Base-by-base conservation (phyloP, 2,888 invertebrate species). In the Mamestra brassicae region DNA sequence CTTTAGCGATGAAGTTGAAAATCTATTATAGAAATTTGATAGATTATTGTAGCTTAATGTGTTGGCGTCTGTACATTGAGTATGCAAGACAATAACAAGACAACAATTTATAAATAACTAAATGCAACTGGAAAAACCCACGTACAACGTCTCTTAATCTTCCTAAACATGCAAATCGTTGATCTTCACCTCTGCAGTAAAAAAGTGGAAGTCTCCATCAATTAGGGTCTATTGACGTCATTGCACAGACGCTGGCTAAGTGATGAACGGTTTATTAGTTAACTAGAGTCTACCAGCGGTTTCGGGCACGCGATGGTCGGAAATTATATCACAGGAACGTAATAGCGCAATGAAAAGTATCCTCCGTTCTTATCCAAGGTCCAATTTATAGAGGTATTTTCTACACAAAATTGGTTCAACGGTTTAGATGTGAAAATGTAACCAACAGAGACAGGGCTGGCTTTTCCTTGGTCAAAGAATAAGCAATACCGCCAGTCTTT, bases 191-290 rank as follows among this genome's bases (percentile, higher is more conserved):
- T 63, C 50, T 45, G 17, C 6, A 11, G 58, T 45, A 83, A 80
- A 83, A 80, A 81, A 67, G 50, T 69, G 66, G 74, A 74, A 67
- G 47, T 57, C 52, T 45, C 57, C 65, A 1, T 58, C 47, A 69
- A 83, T 76, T 64, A 74, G 62, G n/a, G n/a, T 34, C 47, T 61
- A 55, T 36, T 67, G 74, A 67, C 65, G 64, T 74, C 74, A 76
- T 45, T 77, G 52, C 64, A n/a, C 60, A 42, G 38, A 55, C 36
- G 66, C 67, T 78, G 15, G 3, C 10, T 2, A 15, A 52, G 34
- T 62, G 47, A 38, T 26, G 38, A 42, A 62, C 45, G 26, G 26
- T 62, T 45, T 62, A 60, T 60, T n/a, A 4, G 38, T 38, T 38
- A 60, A 38, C 17, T 60, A 60, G 60, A 36, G 0, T 17, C 8